Base-by-base conservation (phyloP, 2,797 vertebrate species). In the Fratercula arctica region DNA sequence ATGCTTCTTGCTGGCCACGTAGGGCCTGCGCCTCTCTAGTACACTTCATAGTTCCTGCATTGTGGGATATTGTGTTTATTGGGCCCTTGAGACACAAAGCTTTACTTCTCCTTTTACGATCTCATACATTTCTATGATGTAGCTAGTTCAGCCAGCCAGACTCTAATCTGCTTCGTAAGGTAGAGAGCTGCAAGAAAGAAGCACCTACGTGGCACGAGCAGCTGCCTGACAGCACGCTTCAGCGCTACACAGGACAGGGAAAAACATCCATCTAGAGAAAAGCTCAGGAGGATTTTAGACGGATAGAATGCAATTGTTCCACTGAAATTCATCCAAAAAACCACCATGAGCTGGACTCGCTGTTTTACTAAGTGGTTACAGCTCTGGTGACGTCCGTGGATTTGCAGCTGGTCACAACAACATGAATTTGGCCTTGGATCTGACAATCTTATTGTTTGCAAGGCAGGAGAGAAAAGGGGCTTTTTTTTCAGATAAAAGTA, bases 361-460 rank as follows among this genome's bases (percentile, higher is more conserved):
- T 66, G 13, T 70, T 93, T 75, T 68, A 15, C 33, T 92, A 57
- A 94, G 79, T 73, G 82, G 64, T 92, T 92, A 94, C 76, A 96
- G 69, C 94, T 86, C 79, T 90, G 75, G 69, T 94, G 87, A 95
- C 3, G 3, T 91, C 87, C 94, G 79, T 85, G 69, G 84, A 91
- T 92, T 87, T 95, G 95, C 96, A 95, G 94, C 94, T 97, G 92
- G 68, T 89, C 90, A 80, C 61, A 93, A 87, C 68, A 94, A 68
- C 60, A 81, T 11, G n/a, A 89, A 83, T 86, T 89, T 92, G 76
- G 92, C 87, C 78, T 94, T 80, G 68, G 37, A 92, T 93, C 75
- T 86, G 64, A 72, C 45, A 85, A 33, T 72, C 56, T 82, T 72
- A 59, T 66, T 80, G 60, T 89, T 85, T 80, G n/a, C 31, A 19